phyloP scores from a whole-genome alignment of 2,888 invertebrate species.

The Chamaedrilus cognettii region DNA sequence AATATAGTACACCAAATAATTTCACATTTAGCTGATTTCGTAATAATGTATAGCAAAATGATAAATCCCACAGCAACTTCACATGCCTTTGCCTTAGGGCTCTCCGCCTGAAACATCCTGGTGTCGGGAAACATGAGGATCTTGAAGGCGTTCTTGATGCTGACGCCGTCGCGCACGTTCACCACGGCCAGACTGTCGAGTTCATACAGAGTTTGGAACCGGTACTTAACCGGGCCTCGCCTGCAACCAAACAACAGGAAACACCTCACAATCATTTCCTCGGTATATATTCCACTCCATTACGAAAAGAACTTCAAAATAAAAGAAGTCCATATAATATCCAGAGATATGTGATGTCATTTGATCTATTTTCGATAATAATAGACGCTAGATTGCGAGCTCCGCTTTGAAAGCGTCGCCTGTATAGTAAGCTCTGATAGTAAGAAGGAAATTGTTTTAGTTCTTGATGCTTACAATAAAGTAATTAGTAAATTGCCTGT shows the following conservation, averaged over 20 bases:
- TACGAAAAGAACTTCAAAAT: not conserved
- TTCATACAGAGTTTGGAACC: constrained; percentile 81
- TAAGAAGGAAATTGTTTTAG: too few species aligned
- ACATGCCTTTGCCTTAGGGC: constrained; percentile 72
- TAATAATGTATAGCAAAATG: too few species aligned
- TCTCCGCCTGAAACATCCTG: constrained; percentile 86
- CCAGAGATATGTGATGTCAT: too few species aligned
- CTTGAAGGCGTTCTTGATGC: constrained; percentile 90
- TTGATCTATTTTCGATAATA: too few species aligned
- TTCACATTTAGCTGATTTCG: too few species aligned
- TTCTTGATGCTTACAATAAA: too few species aligned
- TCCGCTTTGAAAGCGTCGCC: too few species aligned
- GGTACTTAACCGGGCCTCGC: constrained; percentile 78
- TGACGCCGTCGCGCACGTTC: constrained; percentile 84
- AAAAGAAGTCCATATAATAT: too few species aligned
- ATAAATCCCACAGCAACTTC: not conserved
- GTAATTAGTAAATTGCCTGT: too few species aligned
- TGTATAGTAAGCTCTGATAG: too few species aligned
- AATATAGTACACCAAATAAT: too few species aligned
- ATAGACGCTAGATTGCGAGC: too few species aligned
- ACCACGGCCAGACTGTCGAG: constrained; percentile 89
- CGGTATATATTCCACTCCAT: not conserved
- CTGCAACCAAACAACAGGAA: constrained; percentile 39
- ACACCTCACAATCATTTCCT: not conserved
- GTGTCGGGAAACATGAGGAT: constrained; percentile 92